phyloP scores from a whole-genome alignment of 1,140 invertebrate species.

The Pseudomyrmex pallidus region DNA sequence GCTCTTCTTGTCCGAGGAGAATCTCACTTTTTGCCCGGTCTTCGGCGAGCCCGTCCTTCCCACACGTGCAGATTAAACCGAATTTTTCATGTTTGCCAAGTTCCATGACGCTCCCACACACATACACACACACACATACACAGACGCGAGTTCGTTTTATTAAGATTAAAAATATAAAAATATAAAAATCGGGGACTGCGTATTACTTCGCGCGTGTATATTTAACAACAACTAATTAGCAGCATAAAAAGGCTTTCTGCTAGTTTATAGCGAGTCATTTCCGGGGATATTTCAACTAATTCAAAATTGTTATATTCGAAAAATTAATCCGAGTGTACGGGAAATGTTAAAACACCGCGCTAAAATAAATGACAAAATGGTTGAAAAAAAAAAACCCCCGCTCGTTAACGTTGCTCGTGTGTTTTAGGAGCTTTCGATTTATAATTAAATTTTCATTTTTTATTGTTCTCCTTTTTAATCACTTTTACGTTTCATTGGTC shows the following conservation, averaged over 20 bases:
- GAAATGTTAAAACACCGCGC: too few relatives aligned
- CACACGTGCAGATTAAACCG: neutral
- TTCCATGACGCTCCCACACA: too few relatives aligned
- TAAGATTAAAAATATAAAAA: too few relatives aligned
- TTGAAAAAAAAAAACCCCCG: neutral
- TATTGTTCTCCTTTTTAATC: neutral
- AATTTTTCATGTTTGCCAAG: constrained; percentile 17
- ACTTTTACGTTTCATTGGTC: neutral
- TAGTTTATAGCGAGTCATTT: constrained; percentile 1
- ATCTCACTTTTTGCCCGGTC: constrained; percentile 50
- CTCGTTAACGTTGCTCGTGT: neutral
- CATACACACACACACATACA: too few relatives aligned
- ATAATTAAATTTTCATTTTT: neutral
- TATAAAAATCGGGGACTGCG: too few relatives aligned
- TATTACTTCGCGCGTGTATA: too few relatives aligned
- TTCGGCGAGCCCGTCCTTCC: neutral
- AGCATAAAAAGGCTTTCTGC: constrained; percentile 14
- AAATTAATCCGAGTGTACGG: neutral
- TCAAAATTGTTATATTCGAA: constrained; percentile 14
- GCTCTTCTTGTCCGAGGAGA: neutral
- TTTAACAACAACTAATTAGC: constrained; percentile 9
- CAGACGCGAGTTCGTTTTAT: too few relatives aligned
- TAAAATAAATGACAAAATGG: neutral
- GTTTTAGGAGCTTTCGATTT: too few relatives aligned
- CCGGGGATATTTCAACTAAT: neutral